Evolutionary conservation across 2,797 vertebrate genomes (phyloP), one percentile per base, ranked within the genome.

Genomic region (Fistularia tabacaria): DNA sequence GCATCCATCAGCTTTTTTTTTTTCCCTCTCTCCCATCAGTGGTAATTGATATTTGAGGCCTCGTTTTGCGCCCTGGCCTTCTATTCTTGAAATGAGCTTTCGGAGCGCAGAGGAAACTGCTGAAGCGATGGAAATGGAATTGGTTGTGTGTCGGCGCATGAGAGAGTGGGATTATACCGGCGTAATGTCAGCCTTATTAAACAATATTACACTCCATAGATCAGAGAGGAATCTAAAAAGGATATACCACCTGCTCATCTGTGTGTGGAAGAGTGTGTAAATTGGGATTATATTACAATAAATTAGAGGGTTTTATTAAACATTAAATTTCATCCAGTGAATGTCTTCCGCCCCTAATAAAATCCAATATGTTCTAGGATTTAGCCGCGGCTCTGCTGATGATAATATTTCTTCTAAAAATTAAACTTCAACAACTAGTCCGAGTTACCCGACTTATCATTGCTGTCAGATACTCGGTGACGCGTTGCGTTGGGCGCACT

Each of bases 151-250:
- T 85, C 76, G 68, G 77, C 87, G 85, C 88, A 87, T 89, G 74
- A 87, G 83, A 83, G 81, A 84, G 79, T 59, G 69, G 78, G 84
- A 89, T 91, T 89, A 89, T 87, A 83, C 74, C 62, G 56, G 67
- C 66, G 75, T 90, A 89, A 90, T 88, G 85, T 80, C 85, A 80
- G 82, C 75, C 84, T 88, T 89, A 90, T 88, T 88, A 89, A 88
- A 84, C 83, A 87, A 80, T 83, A 82, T 86, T 87, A 87, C 80
- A 82, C 81, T 77, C 70, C 62, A 81, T 80, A 86, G 81, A 86
- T 85, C 82, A 79, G 69, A 66, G 61, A 60, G 62, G 66, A 64
- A 84, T 80, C 74, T 74, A 68, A 77, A 71, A 68, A 74, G 71
- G 72, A 82, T 85, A 80, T 77, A 81, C 62, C 80, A 25, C 64